Evolutionary conservation across 2,888 invertebrate species (phyloP), one percentile per base, ranked within the genome.

Genomic region (Megaustenia siamemsis): DNA sequence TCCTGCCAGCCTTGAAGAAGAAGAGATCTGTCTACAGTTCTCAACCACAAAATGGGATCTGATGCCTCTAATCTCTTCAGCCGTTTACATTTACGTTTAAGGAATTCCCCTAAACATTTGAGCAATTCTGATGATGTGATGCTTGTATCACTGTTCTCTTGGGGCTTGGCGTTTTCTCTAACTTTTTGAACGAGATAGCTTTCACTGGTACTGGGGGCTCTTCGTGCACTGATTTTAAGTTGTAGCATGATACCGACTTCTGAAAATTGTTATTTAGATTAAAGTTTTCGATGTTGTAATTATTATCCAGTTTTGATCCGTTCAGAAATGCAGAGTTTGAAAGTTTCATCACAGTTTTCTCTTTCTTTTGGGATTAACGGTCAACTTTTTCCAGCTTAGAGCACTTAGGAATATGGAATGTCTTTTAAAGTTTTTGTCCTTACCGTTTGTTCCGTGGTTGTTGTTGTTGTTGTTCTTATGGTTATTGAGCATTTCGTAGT

Each of bases 1-100:
- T 94, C 94, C 97, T 99, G 99, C 99, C 99, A 99, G 92, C 99
- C 99, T 95, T 99, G 99, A 91, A 99, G 95, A 88, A 99, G 96
- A 88, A 99, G 96, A 93, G 98, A 97, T 89, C 99, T 96, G 95
- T 99, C 99, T 86, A 99, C 99, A 32, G 98, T 97, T 93, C 99
- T 96, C 92, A 99, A 96, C 99, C 99, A 99, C 97, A 98, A 97
- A 93, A 99, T 98, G 81, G 98, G 98, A 94, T 99, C 98, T 8
- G 97, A 98, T 12, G 98, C 97, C 93, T 99, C 98, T 95, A 99
- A 98, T 95, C 98, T 97, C 92, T 97, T 96, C 94, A 99, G 95
- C 92, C 97, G 96, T 94, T 96, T 96, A 95, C 99, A 99, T 73
- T 93, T 91, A 91, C 96, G 95, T 94, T 97, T 97, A 92, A 99